These are phyloP conservation scores for Trichechus manatus DNA, from an alignment of 2,113 vertebrate species.

Conservation along the genomic window DNA sequence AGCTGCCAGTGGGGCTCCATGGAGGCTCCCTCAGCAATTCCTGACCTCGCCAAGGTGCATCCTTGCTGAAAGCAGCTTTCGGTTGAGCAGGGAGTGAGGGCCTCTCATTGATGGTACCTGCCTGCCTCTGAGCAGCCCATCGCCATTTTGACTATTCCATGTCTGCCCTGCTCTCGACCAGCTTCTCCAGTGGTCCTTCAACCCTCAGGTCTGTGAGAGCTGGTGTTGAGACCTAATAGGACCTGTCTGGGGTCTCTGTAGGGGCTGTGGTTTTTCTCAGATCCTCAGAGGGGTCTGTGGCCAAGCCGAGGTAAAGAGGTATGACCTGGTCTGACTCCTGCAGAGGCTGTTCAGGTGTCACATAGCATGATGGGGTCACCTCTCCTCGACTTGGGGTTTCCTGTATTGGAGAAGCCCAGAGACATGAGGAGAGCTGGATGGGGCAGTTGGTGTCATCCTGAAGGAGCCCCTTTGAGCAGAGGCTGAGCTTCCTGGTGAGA, in stretches of 20 bases:
- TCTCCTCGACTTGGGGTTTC: neutral
- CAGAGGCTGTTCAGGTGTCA: too few species aligned
- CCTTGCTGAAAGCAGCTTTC: too few species aligned
- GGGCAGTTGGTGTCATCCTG: too few species aligned
- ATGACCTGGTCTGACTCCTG: too few species aligned
- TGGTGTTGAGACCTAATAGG: neutral
- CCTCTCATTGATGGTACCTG: neutral
- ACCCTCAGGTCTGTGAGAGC: neutral
- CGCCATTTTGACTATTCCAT: neutral
- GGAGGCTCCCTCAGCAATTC: neutral
- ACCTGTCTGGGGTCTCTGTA: fast-evolving
- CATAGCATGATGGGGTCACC: too few species aligned
- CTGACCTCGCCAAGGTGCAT: neutral
- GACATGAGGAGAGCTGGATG: neutral
- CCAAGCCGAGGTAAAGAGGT: neutral
- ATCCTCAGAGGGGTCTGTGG: neutral
- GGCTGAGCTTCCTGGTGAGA: neutral
- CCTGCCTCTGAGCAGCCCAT: neutral
- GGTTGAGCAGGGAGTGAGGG: neutral
- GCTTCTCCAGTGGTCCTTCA: neutral
- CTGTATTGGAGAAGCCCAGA: neutral
- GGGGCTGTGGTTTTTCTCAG: neutral
- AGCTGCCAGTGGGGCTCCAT: neutral
- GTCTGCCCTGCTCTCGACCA: too few species aligned
- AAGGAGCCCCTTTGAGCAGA: neutral